These are phyloP conservation scores for Lottia scabra DNA, from an alignment of 2,888 invertebrate genomes.

Conservation along the genomic window DNA sequence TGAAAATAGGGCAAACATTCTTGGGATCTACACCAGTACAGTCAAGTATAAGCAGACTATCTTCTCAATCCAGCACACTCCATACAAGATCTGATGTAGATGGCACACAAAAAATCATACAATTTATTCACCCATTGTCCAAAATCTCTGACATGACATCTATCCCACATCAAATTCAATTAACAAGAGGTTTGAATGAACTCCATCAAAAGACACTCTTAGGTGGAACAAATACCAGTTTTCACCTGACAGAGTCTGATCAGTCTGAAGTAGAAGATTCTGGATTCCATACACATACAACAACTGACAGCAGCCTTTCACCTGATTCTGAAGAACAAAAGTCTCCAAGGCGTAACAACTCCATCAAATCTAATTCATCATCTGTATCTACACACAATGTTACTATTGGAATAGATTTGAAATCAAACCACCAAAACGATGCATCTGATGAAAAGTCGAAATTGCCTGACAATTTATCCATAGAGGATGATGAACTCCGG, in stretches of 20 bases:
- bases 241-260: neutral
- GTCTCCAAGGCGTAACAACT: neutral
- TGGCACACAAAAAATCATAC: too few species aligned
- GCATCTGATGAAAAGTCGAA: neutral
- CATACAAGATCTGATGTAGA: too few species aligned
- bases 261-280: neutral
- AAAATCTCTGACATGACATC: too few species aligned
- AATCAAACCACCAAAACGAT: neutral
- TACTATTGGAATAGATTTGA: neutral
- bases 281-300: conserved; percentile 4
- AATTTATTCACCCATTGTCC: too few species aligned
- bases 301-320: neutral
- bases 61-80: too few species aligned
- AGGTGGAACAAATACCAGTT: too few species aligned
- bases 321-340: neutral
- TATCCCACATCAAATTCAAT: too few species aligned
- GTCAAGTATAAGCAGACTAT: too few species aligned
- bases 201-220: too few species aligned
- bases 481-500: neutral
- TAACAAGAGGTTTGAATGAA: too few species aligned
- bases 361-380: neutral
- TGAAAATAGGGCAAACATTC: neutral
- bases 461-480: neutral
- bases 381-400: neutral
- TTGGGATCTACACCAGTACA: too few species aligned